phyloP scores from a whole-genome alignment of 2,888 invertebrate genomes.

The Brenthis hecate region DNA sequence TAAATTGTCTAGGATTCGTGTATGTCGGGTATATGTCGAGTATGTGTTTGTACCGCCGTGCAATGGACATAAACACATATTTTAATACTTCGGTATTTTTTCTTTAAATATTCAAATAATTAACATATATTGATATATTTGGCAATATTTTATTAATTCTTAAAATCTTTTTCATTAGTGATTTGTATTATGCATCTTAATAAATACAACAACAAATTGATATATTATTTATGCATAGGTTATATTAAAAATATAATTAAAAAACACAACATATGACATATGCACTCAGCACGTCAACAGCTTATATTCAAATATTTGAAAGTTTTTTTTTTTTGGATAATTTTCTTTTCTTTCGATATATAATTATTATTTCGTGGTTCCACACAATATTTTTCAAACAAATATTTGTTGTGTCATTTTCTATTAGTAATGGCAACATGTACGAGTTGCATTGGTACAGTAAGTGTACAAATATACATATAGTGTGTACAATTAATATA shows the following conservation, averaged over 20 bases:
- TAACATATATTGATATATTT: background rate
- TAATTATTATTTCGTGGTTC: no score
- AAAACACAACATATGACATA: background rate
- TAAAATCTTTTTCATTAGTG: background rate
- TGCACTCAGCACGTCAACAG: no score
- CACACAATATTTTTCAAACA: no score
- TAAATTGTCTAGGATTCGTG: background rate
- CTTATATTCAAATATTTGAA: background rate
- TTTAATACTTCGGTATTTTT: no score
- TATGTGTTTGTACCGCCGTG: background rate
- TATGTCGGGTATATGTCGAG: slow-evolving; percentile 1
- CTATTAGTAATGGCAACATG: no score
- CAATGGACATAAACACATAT: no score
- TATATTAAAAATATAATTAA: no score
- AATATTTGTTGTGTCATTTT: no score
- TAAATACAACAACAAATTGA: no score
- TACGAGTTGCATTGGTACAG: background rate
- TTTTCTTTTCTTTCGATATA: background rate
- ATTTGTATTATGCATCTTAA: background rate
- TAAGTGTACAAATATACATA: background rate
- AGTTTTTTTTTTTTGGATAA: background rate
- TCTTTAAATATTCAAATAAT: no score
- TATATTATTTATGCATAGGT: no score
- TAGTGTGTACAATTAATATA: slow-evolving; percentile 12
- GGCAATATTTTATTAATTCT: background rate